A percentile compares a stretch with the other conserved stretches of the same genome.
Conservation (phyloP, 2,113 vertebrate genomes). For the Orientallactaga bullata region DNA sequence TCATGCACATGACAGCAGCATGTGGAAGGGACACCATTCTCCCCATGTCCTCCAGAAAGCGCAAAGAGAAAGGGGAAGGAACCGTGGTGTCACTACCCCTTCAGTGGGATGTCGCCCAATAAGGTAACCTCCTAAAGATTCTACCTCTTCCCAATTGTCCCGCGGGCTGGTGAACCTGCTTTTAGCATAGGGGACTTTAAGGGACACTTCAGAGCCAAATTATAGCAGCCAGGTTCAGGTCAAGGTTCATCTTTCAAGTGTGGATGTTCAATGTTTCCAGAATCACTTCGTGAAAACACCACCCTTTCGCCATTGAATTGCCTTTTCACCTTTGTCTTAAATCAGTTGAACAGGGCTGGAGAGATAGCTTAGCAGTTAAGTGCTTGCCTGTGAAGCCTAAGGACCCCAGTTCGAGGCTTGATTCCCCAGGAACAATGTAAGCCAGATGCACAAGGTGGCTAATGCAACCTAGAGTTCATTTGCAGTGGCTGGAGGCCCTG, state of each 20-base stretch:
- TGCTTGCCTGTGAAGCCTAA: too few species aligned
- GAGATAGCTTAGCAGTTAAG: too few species aligned
- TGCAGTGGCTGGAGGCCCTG: too few species aligned
- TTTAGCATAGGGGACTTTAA: not conserved
- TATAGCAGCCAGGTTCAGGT: not conserved
- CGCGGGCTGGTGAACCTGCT: not conserved
- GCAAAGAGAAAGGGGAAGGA: not conserved
- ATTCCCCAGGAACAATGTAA: too few species aligned
- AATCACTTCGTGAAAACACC: not conserved
- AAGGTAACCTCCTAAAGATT: not conserved
- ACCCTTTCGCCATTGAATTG: not conserved
- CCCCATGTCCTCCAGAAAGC: not conserved
- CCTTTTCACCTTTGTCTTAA: not conserved
- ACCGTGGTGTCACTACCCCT: not conserved
- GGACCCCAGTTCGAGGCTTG: too few species aligned
- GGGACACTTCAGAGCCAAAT: not conserved
- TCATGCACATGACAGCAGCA: not conserved
- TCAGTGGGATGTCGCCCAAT: not conserved
- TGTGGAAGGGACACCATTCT: too few species aligned
- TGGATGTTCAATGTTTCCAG: not conserved
- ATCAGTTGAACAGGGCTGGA: not conserved
- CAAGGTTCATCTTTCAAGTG: not conserved
- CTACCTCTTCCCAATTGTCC: not conserved
- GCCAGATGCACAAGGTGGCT: too few species aligned
- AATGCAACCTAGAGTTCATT: too few species aligned